phyloP scores from a whole-genome alignment of 2,888 invertebrate species.

The Erebia aethiops region DNA sequence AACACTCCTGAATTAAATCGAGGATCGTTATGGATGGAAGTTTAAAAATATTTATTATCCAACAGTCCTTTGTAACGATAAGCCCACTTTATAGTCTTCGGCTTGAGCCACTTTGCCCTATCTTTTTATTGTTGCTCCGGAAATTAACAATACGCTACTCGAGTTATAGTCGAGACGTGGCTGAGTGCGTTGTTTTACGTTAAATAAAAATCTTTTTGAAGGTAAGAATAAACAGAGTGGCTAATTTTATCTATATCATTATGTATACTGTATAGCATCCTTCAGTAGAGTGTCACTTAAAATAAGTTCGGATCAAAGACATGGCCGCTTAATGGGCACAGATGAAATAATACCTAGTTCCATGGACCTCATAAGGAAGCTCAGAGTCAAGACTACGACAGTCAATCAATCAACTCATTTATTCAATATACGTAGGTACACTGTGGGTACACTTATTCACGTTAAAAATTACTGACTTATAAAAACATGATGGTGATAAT shows the following conservation, averaged over 20 bases:
- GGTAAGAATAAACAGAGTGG: background rate
- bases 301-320: no score
- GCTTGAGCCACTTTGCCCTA: conserved; percentile 59
- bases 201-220: background rate
- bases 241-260: background rate
- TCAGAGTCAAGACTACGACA: no score
- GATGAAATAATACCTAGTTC: no score
- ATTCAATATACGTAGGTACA: no score
- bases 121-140: conserved; percentile 65
- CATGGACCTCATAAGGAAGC: no score
- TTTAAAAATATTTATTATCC: conserved; percentile 40
- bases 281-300: no score
- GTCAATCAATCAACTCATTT: no score
- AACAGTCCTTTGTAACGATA: conserved; percentile 60
- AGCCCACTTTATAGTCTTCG: conserved; percentile 70
- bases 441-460: no score
- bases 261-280: background rate
- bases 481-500: no score
- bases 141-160: conserved; percentile 67
- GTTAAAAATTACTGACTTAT: no score
- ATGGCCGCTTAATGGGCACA: no score
- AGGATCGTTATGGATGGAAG: conserved; percentile 18
- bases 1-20: conserved; percentile 19
- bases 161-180: conserved; percentile 49
- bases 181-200: conserved; percentile 8